Base-by-base conservation (phyloP, 2,888 invertebrate genomes). In the Macaria notata region DNA sequence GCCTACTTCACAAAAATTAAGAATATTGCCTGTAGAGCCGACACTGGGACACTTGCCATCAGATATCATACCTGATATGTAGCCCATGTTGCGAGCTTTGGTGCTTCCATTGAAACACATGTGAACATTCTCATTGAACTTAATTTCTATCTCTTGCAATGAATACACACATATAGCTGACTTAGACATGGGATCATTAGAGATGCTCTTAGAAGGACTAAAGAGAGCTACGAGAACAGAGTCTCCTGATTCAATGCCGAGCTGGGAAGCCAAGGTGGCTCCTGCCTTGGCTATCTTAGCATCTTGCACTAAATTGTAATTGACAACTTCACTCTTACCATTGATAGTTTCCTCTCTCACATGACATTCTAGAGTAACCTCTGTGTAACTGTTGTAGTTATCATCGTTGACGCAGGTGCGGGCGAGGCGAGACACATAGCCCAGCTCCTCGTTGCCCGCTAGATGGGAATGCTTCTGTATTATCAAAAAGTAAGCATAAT, bases 71-170 rank as follows among this genome's bases (percentile, higher is more conserved):
- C 97, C 97, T 64, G 97, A 98, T 80, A 97, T 96, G 84, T 97
- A 97, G 29, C 95, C 97, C 95, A 97, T 95, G 78, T 96, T 98
- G 48, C 98, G 94, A 79, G 98, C 96, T 79, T 96, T 97, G 68
- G 97, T 96, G 71, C 96, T 96, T 38, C 98, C 98, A 85, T 98
- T 97, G 82, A 98, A 98, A 88, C 99, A 99, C 95, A 97, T 96
- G 82, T 98, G 98, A 72, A 99, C 98, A 89, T 99, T 99, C 84
- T 98, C 97, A 79, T 97, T 97, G 85, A 99, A 99, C 83, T 96
- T 96, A 68, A 95, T 95, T 81, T 98, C 97, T 72, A 99, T 97
- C 66, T 97, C 96, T 73, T 96, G 94, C 64, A 99, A 92, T 59
- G 98, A 96, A 87, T 96, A 99, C 47, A 98, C 94, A 89, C 99